These are phyloP conservation scores for Scleropages formosus DNA, from an alignment of 2,797 vertebrate genomes.

Conservation along the genomic window DNA sequence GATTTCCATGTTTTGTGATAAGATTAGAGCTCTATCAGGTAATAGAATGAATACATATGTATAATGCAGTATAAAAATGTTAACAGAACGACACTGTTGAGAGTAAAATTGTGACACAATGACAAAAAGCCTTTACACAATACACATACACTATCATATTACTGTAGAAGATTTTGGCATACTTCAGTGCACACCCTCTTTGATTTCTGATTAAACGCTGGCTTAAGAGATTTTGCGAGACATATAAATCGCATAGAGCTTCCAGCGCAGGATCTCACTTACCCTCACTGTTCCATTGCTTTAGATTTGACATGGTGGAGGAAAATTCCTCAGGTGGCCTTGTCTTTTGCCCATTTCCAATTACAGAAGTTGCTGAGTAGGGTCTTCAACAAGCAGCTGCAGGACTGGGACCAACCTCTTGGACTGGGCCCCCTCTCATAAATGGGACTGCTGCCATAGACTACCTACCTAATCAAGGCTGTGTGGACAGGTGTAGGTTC, in stretches of 20 bases:
- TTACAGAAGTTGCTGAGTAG: not conserved
- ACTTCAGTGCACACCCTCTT: too few relatives aligned
- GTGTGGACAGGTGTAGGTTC: constrained; percentile 23
- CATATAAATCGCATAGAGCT: not conserved
- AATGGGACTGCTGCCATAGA: constrained; percentile 23
- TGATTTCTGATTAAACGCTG: too few relatives aligned
- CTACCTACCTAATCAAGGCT: constrained; percentile 25
- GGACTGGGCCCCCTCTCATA: constrained; percentile 6
- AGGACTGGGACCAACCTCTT: not conserved
- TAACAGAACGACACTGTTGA: not conserved
- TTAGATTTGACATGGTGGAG: not conserved
- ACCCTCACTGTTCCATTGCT: not conserved
- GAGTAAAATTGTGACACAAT: not conserved
- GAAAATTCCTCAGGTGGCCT: not conserved
- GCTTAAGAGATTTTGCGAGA: too few relatives aligned
- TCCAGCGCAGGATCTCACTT: constrained; percentile 3
- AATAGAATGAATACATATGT: not conserved
- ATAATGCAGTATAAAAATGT: not conserved
- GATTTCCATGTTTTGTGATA: too few relatives aligned
- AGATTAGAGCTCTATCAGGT: too few relatives aligned
- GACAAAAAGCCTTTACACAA: constrained; percentile 1
- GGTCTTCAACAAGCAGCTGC: not conserved
- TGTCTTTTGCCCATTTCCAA: constrained; percentile 8
- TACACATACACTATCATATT: not conserved
- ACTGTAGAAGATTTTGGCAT: too few relatives aligned